These are phyloP conservation scores for Papilio elwesi DNA, from an alignment of 2,888 invertebrate genomes.

Conservation along the genomic window DNA sequence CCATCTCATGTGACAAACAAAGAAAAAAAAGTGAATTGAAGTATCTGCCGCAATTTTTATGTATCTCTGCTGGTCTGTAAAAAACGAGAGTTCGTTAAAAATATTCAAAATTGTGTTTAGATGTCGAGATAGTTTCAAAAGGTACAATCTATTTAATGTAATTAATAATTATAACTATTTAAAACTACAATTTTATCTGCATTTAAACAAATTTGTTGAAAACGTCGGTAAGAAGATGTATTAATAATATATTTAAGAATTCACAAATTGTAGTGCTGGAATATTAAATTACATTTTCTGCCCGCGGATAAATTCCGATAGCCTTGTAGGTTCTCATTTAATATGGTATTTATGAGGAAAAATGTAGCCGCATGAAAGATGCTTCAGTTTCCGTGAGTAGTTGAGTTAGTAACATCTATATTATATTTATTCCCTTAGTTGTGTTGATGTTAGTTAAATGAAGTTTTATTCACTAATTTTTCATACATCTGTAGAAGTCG, in stretches of 20 bases:
- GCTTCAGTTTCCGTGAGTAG: background rate
- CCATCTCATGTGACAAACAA: no score
- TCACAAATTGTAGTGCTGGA: background rate
- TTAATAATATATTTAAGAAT: background rate
- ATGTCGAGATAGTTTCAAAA: no score
- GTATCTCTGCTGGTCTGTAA: no score
- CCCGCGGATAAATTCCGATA: constrained; percentile 9
- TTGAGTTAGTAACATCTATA: background rate
- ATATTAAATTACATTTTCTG: constrained; percentile 14
- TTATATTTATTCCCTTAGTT: background rate
- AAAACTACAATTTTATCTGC: no score
- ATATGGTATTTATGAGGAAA: background rate
- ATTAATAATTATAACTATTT: no score
- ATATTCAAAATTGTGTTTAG: no score
- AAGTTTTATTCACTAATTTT: background rate
- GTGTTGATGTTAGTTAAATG: background rate
- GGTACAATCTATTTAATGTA: no score
- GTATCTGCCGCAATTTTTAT: no score
- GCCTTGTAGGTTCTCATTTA: constrained; percentile 4
- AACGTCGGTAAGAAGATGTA: no score
- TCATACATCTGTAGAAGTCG: background rate
- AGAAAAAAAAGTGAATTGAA: no score
- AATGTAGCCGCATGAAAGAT: background rate
- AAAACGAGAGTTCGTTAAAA: no score
- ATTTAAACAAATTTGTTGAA: no score